Percentiles rank a stretch among this genome's conserved stretches.
These are phyloP conservation scores for Drosophila ercepeae DNA, from an alignment of 1,140 invertebrate species.

Conservation along the genomic window DNA sequence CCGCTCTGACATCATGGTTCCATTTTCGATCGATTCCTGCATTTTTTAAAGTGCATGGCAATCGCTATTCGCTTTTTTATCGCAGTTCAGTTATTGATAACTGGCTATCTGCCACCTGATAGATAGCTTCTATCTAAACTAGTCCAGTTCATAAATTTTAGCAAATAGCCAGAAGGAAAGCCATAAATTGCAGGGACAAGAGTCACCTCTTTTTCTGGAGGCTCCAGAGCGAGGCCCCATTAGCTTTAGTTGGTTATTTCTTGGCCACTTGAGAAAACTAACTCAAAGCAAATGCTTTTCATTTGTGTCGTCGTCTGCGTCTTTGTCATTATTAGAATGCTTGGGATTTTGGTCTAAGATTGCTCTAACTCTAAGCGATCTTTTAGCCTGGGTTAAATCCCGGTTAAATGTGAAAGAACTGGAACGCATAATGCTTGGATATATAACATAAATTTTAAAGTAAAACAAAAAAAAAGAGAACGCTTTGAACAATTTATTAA, in stretches of 20 bases:
- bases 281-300: constrained; percentile 43
- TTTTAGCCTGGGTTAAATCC: constrained; percentile 27
- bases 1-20: constrained; percentile 32
- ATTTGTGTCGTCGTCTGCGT: constrained; percentile 48
- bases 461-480: neutral
- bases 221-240: constrained; percentile 36
- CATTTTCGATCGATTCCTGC: constrained; percentile 47
- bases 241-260: constrained; percentile 43
- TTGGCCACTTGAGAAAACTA: constrained; percentile 27
- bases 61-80: constrained; percentile 31
- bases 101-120: constrained; percentile 32
- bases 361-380: constrained; percentile 39
- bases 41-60: constrained; percentile 27
- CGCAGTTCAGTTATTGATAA: constrained; percentile 27
- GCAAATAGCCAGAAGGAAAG: constrained; percentile 38
- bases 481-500: constrained; percentile 38
- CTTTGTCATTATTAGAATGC: constrained; percentile 9
- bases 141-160: constrained; percentile 22
- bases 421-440: constrained; percentile 50
- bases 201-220: constrained; percentile 49
- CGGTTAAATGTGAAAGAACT: constrained; percentile 60
- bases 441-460: constrained; percentile 43
- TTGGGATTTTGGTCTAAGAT: constrained; percentile 5
- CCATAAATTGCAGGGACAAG: constrained; percentile 57
- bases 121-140: constrained; percentile 42